Evolutionary conservation across 2,797 vertebrate species (phyloP), one percentile per base, ranked within the genome.

Genomic region (Myoxocephalus aenaeus): DNA sequence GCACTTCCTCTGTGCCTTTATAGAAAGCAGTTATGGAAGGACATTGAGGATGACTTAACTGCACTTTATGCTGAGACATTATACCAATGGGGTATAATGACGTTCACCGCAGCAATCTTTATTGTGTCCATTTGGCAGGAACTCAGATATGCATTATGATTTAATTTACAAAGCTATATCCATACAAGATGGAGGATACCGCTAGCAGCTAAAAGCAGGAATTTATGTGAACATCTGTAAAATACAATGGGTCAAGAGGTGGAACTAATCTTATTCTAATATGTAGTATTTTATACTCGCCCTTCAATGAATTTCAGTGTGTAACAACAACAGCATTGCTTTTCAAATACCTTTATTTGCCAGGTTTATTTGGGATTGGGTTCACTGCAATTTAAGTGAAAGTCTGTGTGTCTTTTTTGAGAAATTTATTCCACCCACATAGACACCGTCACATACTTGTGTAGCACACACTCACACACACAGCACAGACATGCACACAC

Each of bases 71-170:
- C 83, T 56, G 81, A 85, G 80, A 83, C 89, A 91, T 87, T 89
- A 87, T 79, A 81, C 86, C 79, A 85, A 48, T 83, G 84, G 77
- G 64, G 80, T 83, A 80, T 80, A 86, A 88, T 86, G 87, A 69
- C 61, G 53, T 80, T 88, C 84, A 84, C 71, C 63, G 65, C 70
- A 77, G 83, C 75, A 54, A 63, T 87, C 78, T 89, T 90, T 91
- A 90, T 86, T 76, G 80, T 89, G 75, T 86, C 85, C 80, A 82
- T 91, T 94, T 93, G 89, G 91, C 84, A 86, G 75, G 65, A 63
- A 61, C 81, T 90, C 87, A 86, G 78, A 88, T 66, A 73, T 82
- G 70, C 81, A 83, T 87, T 89, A 86, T 82, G 69, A 82, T 90
- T 86, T 90, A 29, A 88, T 87, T 85, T 80, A 74, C 62, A 77